Conservation (phyloP, 2,888 invertebrate species). For the Strigamia maritima region DNA sequence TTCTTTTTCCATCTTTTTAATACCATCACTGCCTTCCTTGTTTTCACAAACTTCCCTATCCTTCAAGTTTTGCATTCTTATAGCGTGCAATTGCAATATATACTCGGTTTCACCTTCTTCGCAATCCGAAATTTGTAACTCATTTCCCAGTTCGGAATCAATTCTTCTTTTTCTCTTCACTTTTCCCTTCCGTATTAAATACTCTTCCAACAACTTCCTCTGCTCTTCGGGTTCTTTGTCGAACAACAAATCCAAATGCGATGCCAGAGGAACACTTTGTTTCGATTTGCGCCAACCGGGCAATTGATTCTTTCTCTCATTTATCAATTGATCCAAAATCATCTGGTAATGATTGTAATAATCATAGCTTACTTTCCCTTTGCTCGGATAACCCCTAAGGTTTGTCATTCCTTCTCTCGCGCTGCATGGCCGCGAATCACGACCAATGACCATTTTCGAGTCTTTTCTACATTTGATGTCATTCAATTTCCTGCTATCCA, state of each 20-base stretch:
- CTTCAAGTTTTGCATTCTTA: constrained; percentile 30
- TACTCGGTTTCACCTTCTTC: constrained; percentile 19
- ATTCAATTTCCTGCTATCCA: background rate
- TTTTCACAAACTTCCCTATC: background rate
- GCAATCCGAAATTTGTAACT: background rate
- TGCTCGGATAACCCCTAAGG: background rate
- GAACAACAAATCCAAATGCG: background rate
- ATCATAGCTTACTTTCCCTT: background rate
- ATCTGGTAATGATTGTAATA: background rate
- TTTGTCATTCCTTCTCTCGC: background rate
- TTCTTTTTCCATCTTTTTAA: background rate
- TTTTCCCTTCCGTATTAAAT: background rate
- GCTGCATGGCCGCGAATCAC: background rate
- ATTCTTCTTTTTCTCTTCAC: background rate
- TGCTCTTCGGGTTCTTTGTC: constrained; percentile 16
- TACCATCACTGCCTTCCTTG: background rate
- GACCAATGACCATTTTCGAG: background rate
- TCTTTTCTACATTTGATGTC: background rate
- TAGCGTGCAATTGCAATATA: constrained; percentile 22
- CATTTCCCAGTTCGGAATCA: background rate
- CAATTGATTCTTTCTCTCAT: background rate
- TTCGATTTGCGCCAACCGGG: background rate
- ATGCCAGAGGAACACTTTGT: background rate
- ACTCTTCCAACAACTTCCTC: constrained; percentile 15
- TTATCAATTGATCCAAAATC: background rate